Evolutionary conservation across 2,113 vertebrate genomes (phyloP).

Genomic region (Chaetops frenatus): DNA sequence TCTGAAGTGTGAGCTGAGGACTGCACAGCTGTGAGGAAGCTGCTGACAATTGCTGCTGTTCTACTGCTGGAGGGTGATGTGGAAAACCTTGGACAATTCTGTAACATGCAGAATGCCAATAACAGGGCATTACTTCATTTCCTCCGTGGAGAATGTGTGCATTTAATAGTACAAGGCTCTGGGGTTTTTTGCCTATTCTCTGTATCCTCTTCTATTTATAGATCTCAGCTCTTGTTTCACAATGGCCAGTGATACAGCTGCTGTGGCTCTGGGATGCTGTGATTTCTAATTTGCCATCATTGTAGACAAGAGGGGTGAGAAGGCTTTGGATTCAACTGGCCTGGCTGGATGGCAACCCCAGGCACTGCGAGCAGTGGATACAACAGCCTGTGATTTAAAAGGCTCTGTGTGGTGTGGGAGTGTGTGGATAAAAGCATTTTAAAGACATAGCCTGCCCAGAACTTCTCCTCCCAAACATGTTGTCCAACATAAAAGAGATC

Average conservation of each 20-base stretch:
- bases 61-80: not conserved
- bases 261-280: not conserved
- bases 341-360: not conserved
- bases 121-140: constrained; percentile 12
- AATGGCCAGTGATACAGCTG: not conserved
- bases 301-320: not conserved
- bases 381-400: not conserved
- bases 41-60: not conserved
- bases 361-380: not conserved
- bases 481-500: not conserved
- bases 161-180: not conserved
- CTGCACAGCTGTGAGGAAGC: not conserved
- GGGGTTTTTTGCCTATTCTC: not conserved
- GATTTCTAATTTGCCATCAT: not conserved
- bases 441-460: not conserved
- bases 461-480: not conserved
- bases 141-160: not conserved
- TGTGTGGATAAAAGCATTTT: not conserved
- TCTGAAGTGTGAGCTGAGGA: not conserved
- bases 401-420: not conserved
- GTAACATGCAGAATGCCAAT: not conserved
- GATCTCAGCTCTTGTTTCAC: not conserved
- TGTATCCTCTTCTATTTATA: not conserved
- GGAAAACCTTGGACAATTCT: not conserved
- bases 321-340: not conserved